Base-by-base conservation (phyloP, 2,888 invertebrate genomes). In the Octodonta nipae region DNA sequence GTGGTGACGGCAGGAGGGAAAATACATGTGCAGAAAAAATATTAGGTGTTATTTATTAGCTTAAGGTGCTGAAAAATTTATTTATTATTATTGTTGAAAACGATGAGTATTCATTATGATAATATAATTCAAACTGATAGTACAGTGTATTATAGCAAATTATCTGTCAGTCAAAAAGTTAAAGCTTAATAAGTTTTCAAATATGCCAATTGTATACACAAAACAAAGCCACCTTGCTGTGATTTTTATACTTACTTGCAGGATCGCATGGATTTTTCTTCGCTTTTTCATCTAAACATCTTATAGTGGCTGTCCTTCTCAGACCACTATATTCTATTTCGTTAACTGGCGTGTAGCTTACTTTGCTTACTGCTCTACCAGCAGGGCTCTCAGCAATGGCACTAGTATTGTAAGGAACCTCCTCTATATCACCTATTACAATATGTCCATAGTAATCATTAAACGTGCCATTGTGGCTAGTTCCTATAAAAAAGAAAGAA, bases 371-470 rank as follows among this genome's bases (percentile, higher is more conserved):
- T 8, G 60, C 55, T 31, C 48, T 47, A 28, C 62, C 64, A 0
- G 61, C 60, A 4, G 53, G 52, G 49, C 67, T 64, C 12, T 58
- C 50, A 28, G 51, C 47, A 2, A 68, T 53, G 1, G 58, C 60
- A 5, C 56, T 50, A 10, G 55, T 49, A 45, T 68, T 64, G 49
- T 68, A 68, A 2, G 41, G 28, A 8, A 58, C 55, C 12, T 52
- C 54, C 15, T 52, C 51, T 13, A 56, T 50, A 29, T 60, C 59
- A 15, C 54, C 50, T 39, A 51, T 46, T 0, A 63, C 62, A 2
- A 54, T 51, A 29, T 63, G 61, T 1, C 67, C 67, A 39, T 60
- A 63, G 42, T 64, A 65, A 3, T 53, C 56, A 42, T 68, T 64
- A 36, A 52, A 58, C 4, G 54, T 48, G 11, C 63, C 63, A 34